phyloP scores from a whole-genome alignment of 2,113 vertebrate genomes.

The Lonchura striata region DNA sequence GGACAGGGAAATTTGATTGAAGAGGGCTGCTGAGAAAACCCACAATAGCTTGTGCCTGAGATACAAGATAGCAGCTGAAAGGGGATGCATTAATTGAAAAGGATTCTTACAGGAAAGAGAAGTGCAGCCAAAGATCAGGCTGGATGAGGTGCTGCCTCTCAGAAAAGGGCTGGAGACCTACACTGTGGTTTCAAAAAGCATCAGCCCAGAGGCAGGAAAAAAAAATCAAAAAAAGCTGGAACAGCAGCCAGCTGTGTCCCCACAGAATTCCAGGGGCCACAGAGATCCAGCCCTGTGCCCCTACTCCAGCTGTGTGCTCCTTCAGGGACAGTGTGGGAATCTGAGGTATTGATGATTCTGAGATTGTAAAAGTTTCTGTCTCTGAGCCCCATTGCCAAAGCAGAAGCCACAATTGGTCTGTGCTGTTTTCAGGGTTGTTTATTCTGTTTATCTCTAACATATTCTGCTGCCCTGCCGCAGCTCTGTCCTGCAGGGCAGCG shows the following conservation, averaged over 20 bases:
- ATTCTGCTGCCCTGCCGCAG: too few relatives aligned
- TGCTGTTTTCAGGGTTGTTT: too few relatives aligned
- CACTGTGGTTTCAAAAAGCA: not conserved
- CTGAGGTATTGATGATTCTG: too few relatives aligned
- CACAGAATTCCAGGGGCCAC: accelerated
- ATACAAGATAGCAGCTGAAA: not conserved
- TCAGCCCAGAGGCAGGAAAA: not conserved
- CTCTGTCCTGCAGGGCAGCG: too few relatives aligned
- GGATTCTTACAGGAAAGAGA: not conserved
- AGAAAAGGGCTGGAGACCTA: not conserved
- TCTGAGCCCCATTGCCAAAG: too few relatives aligned
- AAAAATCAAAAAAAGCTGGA: not conserved
- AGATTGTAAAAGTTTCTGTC: too few relatives aligned
- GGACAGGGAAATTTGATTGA: not conserved
- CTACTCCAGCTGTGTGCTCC: accelerated
- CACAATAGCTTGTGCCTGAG: not conserved
- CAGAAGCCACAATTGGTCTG: too few relatives aligned
- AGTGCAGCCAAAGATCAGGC: not conserved
- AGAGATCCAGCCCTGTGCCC: not conserved
- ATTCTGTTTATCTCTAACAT: too few relatives aligned
- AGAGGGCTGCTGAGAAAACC: not conserved
- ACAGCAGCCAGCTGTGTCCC: not conserved
- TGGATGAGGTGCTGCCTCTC: not conserved
- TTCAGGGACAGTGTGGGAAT: too few relatives aligned
- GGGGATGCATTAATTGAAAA: accelerated